A percentile compares a stretch with the other conserved stretches of the same genome.
Conservation (phyloP, 2,888 invertebrate genomes). For the Polymixis lichenea region DNA sequence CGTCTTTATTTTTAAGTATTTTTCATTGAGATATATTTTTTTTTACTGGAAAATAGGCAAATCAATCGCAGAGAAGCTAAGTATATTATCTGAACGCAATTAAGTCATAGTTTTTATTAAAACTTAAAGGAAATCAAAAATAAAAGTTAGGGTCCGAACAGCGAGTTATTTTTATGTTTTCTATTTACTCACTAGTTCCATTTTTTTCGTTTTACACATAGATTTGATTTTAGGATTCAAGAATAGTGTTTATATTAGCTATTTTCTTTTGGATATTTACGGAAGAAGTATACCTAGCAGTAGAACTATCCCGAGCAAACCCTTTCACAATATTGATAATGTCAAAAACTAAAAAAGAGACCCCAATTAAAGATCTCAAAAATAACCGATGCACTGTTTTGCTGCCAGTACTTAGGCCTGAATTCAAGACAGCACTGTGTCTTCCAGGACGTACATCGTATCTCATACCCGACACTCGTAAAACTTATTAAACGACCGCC, state of each 20-base stretch:
- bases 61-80: too few species aligned
- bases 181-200: too few species aligned
- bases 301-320: background rate
- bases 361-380: background rate
- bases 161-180: too few species aligned
- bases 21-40: background rate
- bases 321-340: background rate
- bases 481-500: constrained; percentile 51
- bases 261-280: background rate
- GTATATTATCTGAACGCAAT: too few species aligned
- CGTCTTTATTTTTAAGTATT: too few species aligned
- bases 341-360: background rate
- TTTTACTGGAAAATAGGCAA: background rate
- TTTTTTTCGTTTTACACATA: background rate
- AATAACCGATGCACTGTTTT: background rate
- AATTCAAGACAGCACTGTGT: constrained; percentile 17
- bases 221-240: background rate
- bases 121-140: background rate
- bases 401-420: constrained; percentile 23
- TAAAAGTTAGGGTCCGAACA: background rate
- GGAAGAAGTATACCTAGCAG: background rate
- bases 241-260: background rate
- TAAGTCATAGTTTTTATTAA: background rate
- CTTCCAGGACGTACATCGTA: constrained; percentile 32
- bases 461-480: constrained; percentile 59